Evolutionary conservation across 2,113 vertebrate genomes (phyloP).

Genomic region (Emydocephalus ijimae): DNA sequence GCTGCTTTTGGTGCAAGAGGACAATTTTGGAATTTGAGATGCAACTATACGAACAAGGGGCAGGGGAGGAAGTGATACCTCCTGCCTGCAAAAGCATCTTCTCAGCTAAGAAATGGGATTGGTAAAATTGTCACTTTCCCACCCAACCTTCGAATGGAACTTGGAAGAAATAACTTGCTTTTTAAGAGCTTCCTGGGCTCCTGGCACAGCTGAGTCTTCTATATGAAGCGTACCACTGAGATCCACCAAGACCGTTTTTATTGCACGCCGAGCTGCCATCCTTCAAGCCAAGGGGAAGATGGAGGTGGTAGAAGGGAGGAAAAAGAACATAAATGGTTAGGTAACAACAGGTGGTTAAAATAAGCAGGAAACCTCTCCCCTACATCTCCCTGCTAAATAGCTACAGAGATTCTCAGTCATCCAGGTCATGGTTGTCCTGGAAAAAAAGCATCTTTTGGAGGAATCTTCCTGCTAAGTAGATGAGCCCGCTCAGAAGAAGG

Average conservation of each 20-base stretch:
- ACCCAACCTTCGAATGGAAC: conserved; percentile 40
- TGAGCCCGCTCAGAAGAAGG: conserved; percentile 23
- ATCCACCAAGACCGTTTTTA: conserved; percentile 94
- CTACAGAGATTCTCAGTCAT: neutral
- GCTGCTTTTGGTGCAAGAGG: neutral
- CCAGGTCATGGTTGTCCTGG: too few relatives aligned
- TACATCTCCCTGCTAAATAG: conserved; percentile 43
- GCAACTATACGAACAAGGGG: neutral
- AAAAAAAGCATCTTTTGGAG: too few relatives aligned
- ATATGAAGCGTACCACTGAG: conserved; percentile 93
- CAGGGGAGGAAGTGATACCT: neutral
- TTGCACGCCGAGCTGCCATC: conserved; percentile 79
- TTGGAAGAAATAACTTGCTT: conserved; percentile 70
- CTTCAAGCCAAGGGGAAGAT: conserved; percentile 46
- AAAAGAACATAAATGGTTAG: conserved; percentile 60
- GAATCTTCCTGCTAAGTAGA: neutral
- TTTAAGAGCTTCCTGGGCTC: conserved; percentile 89
- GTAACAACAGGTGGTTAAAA: conserved; percentile 63
- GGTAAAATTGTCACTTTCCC: conserved; percentile 24
- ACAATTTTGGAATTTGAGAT: neutral
- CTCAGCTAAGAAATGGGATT: conserved; percentile 37
- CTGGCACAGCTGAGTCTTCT: conserved; percentile 87
- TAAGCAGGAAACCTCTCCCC: conserved; percentile 1
- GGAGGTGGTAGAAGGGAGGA: neutral
- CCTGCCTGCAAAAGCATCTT: neutral